Percentiles rank a stretch among this genome's conserved stretches.
These are phyloP conservation scores for Cynocephalus volans DNA, from an alignment of 2,113 vertebrate genomes.

Conservation along the genomic window DNA sequence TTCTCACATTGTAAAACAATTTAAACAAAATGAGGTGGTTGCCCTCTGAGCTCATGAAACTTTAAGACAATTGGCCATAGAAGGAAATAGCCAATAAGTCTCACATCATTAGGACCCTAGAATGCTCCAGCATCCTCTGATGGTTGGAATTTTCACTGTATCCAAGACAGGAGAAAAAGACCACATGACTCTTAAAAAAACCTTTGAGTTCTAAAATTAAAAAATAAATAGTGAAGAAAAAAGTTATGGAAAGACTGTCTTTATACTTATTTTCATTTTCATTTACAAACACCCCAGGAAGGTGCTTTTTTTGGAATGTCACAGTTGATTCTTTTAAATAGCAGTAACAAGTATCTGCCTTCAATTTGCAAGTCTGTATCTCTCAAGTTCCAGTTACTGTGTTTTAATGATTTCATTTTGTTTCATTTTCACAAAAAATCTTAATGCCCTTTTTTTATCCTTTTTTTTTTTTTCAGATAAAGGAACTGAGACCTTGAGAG, in stretches of 20 bases:
- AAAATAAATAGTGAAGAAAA: background rate
- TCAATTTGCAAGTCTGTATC: background rate
- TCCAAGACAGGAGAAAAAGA: background rate
- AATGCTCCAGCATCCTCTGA: background rate
- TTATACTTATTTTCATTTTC: background rate
- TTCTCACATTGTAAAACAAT: background rate
- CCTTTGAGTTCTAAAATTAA: background rate
- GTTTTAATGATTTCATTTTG: background rate
- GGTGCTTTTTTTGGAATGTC: background rate
- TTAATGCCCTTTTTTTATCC: background rate
- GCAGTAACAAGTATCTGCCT: background rate
- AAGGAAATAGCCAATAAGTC: background rate
- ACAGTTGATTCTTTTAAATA: background rate
- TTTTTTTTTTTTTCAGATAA: background rate
- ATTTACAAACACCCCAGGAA: background rate
- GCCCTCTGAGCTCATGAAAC: background rate
- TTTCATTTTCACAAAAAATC: background rate
- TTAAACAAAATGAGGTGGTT: conserved; percentile 11
- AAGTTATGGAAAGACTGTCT: background rate
- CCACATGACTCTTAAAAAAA: background rate
- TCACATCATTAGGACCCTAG: background rate
- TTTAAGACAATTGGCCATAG: background rate
- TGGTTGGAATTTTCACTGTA: background rate
- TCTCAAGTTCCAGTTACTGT: background rate
- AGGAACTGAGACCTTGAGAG: background rate